Base-by-base conservation (phyloP, 2,113 vertebrate species). In the Grammomys dolichurus region DNA sequence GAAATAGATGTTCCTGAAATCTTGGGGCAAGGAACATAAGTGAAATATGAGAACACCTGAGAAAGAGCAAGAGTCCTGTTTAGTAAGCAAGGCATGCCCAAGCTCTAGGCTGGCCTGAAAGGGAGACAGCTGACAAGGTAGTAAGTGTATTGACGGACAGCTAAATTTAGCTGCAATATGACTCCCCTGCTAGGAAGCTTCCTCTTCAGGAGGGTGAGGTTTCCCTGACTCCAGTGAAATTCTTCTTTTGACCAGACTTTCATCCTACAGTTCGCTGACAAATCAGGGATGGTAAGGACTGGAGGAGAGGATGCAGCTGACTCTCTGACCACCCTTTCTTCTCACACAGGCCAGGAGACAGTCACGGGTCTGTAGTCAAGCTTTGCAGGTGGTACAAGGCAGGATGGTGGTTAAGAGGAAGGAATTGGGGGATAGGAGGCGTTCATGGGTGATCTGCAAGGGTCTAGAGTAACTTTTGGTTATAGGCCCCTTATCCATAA, bases 161-260 rank as follows among this genome's bases (percentile, higher is more conserved):
- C 77, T 96, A 89, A 89, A 95, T 90, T 94, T 90, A 89, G 95
- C 76, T 81, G 40, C 76, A 26, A 22, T 73, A 56, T 0, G 26
- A 73, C 72, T 31, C 67, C 89, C 75, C 22, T 72, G 46, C 48
- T 63, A 78, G 81, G 93, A 75, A 91, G 60, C 89, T 97, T 93
- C 31, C 65, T 95, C n/a, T 94, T 7, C 33, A 46, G 73, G 51
- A 80, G 54, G 72, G 80, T 10, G 10, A 90, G 54, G 72, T 89
- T 95, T 90, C 77, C 85, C 92, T 84, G 90, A 92, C 60, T 94
- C 80, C 65, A 78, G 80, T 69, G 80, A 85, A 96, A 95, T 88
- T 77, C 93, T 88, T 72, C 36, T 54, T 75, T 86, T 7, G 40
- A 75, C 4, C 65, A 77, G 51, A 43, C 40, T 75, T 91, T 56